Base-by-base conservation (phyloP, 2,888 invertebrate species). In the Arenicola marina region DNA sequence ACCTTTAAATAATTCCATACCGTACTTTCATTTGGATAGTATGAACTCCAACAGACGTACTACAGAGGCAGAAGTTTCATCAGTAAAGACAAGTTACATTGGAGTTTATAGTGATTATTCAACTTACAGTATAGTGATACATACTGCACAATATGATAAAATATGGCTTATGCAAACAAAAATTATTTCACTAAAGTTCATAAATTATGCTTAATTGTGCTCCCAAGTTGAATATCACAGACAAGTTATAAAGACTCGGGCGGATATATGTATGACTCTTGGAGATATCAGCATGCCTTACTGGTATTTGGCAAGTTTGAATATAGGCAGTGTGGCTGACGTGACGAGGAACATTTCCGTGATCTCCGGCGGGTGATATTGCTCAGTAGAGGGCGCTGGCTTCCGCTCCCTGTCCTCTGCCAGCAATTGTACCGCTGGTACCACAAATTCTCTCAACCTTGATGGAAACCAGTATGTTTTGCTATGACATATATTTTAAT, bases 271-370 rank as follows among this genome's bases (percentile, higher is more conserved):
- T 38, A 1, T 21, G 26, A 21, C 15, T 18, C 29, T 86, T 72
- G 69, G 80, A 81, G n/a, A n/a, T n/a, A n/a, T n/a, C n/a, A n/a
- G n/a, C n/a, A n/a, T n/a, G n/a, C n/a, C n/a, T n/a, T n/a, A 88
- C 87, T 83, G 84, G 72, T 77, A 86, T 83, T 87, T 87, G 76
- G 85, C 85, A 59, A 86, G 85, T 48, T 86, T 85, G 76, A 92
- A 87, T 56, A 92, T 73, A 0, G 88, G 88, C 11, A 87, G 74
- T 4, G 90, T 89, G 60, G 87, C 85, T 0, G 89, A 87, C 0
- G 90, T 91, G 59, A 92, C 86, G 75, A 87, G 87, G 83, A 87
- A 88, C 81, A 90, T 86, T 82, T 92, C 91, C 2, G 87, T 83
- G 53, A 92, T 87, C 3, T 75, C 78, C 1, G 89, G 88, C 61